phyloP scores from a whole-genome alignment of 2,797 vertebrate species.

The Todus mexicanus region DNA sequence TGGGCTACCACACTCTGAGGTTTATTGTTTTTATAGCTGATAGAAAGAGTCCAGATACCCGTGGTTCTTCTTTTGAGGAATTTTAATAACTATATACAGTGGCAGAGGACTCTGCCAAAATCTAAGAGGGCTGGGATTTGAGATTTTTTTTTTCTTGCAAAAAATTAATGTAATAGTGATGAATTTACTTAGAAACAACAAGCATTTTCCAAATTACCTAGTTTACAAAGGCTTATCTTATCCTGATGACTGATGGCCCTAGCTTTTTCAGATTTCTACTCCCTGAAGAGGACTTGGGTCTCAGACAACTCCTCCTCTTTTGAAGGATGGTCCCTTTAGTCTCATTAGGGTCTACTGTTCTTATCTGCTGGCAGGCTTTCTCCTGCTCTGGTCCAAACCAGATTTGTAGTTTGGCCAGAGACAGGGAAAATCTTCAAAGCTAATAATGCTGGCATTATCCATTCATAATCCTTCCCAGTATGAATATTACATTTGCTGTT shows the following conservation, averaged over 20 bases:
- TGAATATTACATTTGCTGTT: conserved; percentile 20
- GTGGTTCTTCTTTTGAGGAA: not conserved
- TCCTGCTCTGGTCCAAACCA: not conserved
- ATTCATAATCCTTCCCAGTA: not conserved
- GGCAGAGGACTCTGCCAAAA: not conserved
- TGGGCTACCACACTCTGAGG: not conserved
- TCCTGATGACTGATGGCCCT: not conserved
- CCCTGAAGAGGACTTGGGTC: not conserved
- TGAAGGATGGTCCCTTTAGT: not conserved
- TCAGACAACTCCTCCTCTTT: not conserved
- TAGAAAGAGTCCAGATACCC: not conserved
- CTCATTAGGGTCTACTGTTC: not conserved
- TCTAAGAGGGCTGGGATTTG: not conserved
- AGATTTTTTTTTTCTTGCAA: not conserved
- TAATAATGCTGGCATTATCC: conserved; percentile 23
- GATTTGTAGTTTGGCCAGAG: conserved; percentile 8
- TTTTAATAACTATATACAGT: not conserved
- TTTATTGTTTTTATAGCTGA: not conserved
- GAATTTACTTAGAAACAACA: not conserved
- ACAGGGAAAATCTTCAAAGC: not conserved
- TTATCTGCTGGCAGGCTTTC: not conserved
- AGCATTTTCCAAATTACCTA: not conserved
- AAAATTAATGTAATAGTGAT: not conserved
- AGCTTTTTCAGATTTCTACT: not conserved
- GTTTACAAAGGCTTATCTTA: not conserved